Evolutionary conservation across 2,888 invertebrate species (phyloP).

Genomic region (Dorcus hopei): DNA sequence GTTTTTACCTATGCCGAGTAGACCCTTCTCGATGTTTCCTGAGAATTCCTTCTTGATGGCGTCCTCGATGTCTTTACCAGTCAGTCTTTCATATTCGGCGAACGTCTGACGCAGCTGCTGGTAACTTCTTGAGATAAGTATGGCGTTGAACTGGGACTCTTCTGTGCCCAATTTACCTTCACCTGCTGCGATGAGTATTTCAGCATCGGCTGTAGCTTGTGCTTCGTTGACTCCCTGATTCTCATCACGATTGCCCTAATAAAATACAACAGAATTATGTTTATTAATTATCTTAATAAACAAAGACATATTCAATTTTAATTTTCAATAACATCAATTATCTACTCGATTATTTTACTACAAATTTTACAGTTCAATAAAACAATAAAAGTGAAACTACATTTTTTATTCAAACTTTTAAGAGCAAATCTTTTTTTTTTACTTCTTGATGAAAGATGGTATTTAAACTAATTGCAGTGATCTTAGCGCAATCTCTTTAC

Average conservation of each 20-base stretch:
- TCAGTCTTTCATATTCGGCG: conserved; percentile 76
- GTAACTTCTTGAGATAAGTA: conserved; percentile 83
- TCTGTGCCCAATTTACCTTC: conserved; percentile 89
- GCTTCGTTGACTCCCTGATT: conserved; percentile 80
- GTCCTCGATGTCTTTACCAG: conserved; percentile 80
- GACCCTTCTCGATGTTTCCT: conserved; percentile 80
- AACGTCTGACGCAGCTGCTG: conserved; percentile 84
- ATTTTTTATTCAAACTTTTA: too few species aligned
- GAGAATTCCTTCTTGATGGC: conserved; percentile 87
- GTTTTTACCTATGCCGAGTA: conserved; percentile 78
- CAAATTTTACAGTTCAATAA: too few species aligned
- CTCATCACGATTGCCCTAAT: conserved; percentile 80
- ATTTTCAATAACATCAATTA: too few species aligned
- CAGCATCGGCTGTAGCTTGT: conserved; percentile 79
- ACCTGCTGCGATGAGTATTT: conserved; percentile 71
- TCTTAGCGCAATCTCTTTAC: too few species aligned
- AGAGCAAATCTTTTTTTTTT: too few species aligned
- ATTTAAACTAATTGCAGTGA: too few species aligned
- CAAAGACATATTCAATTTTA: too few species aligned
- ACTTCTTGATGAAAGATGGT: too few species aligned
- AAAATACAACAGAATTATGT: not conserved
- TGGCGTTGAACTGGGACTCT: conserved; percentile 82
- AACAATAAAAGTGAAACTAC: too few species aligned
- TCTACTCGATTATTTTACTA: too few species aligned
- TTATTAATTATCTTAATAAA: not conserved